Conservation (phyloP, 2,888 invertebrate species). For the Drosophila tripunctata region DNA sequence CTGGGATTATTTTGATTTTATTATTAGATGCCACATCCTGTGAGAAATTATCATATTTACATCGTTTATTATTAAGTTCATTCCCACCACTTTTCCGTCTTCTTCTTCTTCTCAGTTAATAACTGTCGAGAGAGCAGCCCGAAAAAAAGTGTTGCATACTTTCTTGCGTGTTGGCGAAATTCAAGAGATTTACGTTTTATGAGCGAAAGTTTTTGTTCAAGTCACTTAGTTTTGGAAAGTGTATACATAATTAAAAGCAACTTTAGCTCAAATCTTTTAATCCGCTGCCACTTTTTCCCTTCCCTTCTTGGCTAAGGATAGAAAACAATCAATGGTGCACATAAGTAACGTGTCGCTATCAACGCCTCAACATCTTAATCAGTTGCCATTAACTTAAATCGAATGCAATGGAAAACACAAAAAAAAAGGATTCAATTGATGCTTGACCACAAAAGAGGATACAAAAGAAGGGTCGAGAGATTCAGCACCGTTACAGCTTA, state of each 20-base stretch:
- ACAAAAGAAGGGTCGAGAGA: neutral
- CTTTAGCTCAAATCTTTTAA: neutral
- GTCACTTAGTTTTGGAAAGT: constrained; percentile 4
- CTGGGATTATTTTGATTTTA: constrained; percentile 84
- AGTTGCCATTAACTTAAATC: constrained; percentile 66
- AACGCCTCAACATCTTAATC: constrained; percentile 70
- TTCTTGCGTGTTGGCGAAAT: constrained; percentile 47
- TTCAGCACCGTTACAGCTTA: constrained; percentile 24
- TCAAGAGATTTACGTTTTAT: constrained; percentile 65
- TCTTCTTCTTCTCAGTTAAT: constrained; percentile 43
- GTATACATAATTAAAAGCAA: constrained; percentile 51
- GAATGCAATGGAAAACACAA: constrained; percentile 17
- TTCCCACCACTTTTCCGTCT: constrained; percentile 18
- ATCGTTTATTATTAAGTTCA: constrained; percentile 85
- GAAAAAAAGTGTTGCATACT: constrained; percentile 71
- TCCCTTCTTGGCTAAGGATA: constrained; percentile 4
- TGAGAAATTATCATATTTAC: constrained; percentile 85
- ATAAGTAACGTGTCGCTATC: constrained; percentile 73
- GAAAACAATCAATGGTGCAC: constrained; percentile 70
- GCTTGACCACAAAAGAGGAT: constrained; percentile 69
- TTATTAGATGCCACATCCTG: constrained; percentile 85
- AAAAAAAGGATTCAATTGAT: constrained; percentile 69
- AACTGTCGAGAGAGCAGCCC: constrained; percentile 40
- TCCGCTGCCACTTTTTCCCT: neutral
- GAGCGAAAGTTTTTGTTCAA: constrained; percentile 44